Evolutionary conservation across 2,888 invertebrate genomes (phyloP).

Genomic region (Apamea anceps): DNA sequence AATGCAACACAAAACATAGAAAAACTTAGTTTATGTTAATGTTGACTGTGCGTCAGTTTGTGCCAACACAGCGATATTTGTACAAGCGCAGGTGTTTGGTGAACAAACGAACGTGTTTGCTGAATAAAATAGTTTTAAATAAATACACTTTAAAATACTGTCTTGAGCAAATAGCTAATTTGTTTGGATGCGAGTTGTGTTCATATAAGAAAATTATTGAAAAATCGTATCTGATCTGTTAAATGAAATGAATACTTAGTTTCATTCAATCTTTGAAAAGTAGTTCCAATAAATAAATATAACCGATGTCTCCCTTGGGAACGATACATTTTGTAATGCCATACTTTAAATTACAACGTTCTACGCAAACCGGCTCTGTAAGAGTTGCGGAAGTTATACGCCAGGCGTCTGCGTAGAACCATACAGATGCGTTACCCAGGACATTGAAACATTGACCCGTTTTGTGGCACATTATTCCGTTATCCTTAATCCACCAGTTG

Average conservation of each 20-base stretch:
- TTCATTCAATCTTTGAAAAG: too few relatives aligned
- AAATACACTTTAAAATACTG: conserved; percentile 19
- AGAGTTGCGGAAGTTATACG: conserved; percentile 6
- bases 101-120: conserved; percentile 39
- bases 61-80: conserved; percentile 19
- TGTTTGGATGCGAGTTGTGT: background rate
- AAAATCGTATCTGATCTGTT: background rate
- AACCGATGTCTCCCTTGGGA: too few relatives aligned
- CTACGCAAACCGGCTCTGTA: background rate
- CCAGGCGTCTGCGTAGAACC: conserved; percentile 13
- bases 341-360: background rate
- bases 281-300: too few relatives aligned
- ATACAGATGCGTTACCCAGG: too few relatives aligned
- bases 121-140: conserved; percentile 24
- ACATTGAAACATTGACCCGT: background rate
- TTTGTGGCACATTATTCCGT: background rate
- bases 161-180: conserved; percentile 19
- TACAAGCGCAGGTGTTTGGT: conserved; percentile 28
- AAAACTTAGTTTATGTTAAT: background rate
- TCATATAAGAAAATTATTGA: background rate
- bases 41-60: conserved; percentile 12
- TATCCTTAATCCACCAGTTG: background rate
- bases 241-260: background rate
- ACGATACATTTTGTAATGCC: too few relatives aligned
- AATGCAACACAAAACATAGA: background rate